Evolutionary conservation across 2,888 invertebrate species (phyloP).

Genomic region (Seira sanloemensis): DNA sequence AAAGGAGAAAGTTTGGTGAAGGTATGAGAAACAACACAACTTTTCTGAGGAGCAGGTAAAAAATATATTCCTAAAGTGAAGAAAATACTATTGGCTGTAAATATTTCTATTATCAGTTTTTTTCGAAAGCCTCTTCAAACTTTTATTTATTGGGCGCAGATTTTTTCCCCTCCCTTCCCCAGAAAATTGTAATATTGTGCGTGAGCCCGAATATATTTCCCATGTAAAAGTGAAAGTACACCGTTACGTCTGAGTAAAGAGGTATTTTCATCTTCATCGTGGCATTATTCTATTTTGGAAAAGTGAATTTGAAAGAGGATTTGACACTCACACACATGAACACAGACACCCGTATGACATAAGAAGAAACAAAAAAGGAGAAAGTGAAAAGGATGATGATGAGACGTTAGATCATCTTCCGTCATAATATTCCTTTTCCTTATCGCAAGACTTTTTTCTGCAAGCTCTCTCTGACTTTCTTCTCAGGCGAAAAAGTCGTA

Average conservation of each 20-base stretch:
- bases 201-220: not conserved
- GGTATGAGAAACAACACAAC: not conserved
- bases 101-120: slow-evolving; percentile 1
- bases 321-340: not conserved
- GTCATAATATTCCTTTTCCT: too few relatives aligned
- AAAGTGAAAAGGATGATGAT: not conserved
- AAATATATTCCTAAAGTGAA: not conserved
- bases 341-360: too few relatives aligned
- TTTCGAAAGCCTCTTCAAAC: not conserved
- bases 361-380: not conserved
- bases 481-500: not conserved
- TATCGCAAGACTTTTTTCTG: not conserved
- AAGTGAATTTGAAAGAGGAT: not conserved
- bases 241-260: too few relatives aligned
- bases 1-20: not conserved
- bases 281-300: not conserved
- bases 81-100: not conserved
- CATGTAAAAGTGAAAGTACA: not conserved
- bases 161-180: too few relatives aligned
- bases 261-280: too few relatives aligned
- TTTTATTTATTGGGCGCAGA: slow-evolving; percentile 1
- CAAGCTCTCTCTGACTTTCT: too few relatives aligned
- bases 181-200: not conserved
- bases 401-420: not conserved
- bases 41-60: not conserved